phyloP scores from a whole-genome alignment of 2,113 vertebrate species.

The Coreoperca whiteheadi region DNA sequence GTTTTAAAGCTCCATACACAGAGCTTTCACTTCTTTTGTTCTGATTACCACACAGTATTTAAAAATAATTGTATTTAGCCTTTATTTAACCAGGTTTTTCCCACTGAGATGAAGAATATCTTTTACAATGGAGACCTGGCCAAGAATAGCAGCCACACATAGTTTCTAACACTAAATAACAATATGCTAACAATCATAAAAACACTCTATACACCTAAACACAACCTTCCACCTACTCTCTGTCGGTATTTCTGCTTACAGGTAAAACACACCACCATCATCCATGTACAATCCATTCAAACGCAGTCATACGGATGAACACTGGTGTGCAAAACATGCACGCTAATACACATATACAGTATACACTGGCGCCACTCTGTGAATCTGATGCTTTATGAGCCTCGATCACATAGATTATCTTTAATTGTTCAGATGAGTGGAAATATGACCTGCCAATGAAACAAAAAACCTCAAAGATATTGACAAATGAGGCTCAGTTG shows the following conservation, averaged over 20 bases:
- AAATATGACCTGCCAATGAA: constrained; percentile 48
- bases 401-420: constrained; percentile 35
- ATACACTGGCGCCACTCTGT: neutral
- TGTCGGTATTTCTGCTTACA: constrained; percentile 6
- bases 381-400: constrained; percentile 42
- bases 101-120: too few species aligned
- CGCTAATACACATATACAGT: neutral
- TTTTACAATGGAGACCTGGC: too few species aligned
- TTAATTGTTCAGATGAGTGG: constrained; percentile 45
- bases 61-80: too few species aligned
- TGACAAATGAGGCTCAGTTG: constrained; percentile 35
- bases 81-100: too few species aligned
- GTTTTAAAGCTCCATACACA: neutral
- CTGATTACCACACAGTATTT: constrained; percentile 2
- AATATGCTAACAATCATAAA: neutral
- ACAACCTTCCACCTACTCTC: neutral
- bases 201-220: neutral
- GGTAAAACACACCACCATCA: neutral
- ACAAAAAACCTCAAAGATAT: constrained; percentile 37
- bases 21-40: neutral
- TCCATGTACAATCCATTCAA: constrained; percentile 2
- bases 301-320: constrained; percentile 9
- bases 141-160: too few species aligned
- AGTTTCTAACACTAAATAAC: too few species aligned
- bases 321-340: neutral